phyloP scores from a whole-genome alignment of 2,888 invertebrate genomes.

The Marronus borbonicus region DNA sequence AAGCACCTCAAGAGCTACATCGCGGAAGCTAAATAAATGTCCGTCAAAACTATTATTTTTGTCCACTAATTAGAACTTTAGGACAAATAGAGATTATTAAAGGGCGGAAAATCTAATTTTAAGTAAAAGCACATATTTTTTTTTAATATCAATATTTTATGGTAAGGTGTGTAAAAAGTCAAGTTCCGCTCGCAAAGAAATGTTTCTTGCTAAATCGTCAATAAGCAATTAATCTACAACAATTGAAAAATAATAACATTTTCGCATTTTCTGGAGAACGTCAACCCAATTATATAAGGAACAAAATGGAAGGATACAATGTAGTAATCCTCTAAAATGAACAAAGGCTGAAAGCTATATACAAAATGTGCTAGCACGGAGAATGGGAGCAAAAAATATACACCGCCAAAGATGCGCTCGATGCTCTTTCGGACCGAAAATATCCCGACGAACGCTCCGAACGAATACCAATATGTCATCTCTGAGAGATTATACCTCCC shows the following conservation, averaged over 20 bases:
- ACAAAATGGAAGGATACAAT: constrained; percentile 6
- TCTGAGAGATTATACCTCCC: constrained; percentile 43
- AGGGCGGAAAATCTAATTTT: no score
- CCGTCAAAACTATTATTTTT: no score
- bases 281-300: constrained; percentile 12
- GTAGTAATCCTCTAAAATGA: neutral
- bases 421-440: constrained; percentile 9
- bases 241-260: neutral
- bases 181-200: no score
- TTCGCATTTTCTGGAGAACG: neutral
- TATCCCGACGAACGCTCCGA: constrained; percentile 18
- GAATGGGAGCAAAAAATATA: neutral
- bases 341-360: neutral
- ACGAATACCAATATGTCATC: constrained; percentile 46
- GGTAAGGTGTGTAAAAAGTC: no score
- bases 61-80: no score
- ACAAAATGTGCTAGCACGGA: neutral
- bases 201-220: no score
- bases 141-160: no score
- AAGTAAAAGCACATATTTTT: no score
- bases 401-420: constrained; percentile 14
- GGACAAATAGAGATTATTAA: no score
- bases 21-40: no score
- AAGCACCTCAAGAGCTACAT: no score
- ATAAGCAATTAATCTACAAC: no score